Percentiles rank a stretch among this genome's conserved stretches.
Conservation (phyloP, 2,797 vertebrate genomes). For the Phataginus tricuspis region DNA sequence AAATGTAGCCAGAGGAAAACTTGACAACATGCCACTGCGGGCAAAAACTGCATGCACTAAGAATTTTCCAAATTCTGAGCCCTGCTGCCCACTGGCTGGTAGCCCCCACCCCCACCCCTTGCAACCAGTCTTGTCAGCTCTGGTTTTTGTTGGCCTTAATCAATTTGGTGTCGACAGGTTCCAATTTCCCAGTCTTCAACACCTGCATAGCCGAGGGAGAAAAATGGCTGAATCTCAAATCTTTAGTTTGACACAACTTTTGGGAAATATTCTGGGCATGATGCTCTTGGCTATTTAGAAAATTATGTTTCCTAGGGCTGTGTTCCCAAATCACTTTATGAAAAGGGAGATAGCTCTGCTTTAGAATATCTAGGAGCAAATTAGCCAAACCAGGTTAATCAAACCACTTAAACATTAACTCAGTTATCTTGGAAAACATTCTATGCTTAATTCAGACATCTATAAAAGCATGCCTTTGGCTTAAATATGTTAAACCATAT, state of each 20-base stretch:
- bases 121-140: neutral
- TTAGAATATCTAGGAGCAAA: conserved; percentile 52
- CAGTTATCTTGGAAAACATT: conserved; percentile 5
- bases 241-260: conserved; percentile 40
- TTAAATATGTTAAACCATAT: conserved; percentile 26
- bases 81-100: conserved; percentile 44
- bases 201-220: neutral
- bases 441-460: conserved; percentile 58
- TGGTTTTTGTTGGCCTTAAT: conserved; percentile 56
- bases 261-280: neutral
- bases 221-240: neutral
- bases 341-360: conserved; percentile 32
- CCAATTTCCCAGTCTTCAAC: conserved; percentile 22
- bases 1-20: conserved; percentile 10
- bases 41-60: conserved; percentile 32
- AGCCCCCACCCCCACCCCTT: neutral
- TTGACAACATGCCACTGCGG: neutral
- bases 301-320: conserved; percentile 43
- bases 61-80: conserved; percentile 48
- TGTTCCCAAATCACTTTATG: conserved; percentile 39
- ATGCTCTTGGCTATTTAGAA: conserved; percentile 58
- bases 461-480: conserved; percentile 52
- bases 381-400: conserved; percentile 66
- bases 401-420: conserved; percentile 55
- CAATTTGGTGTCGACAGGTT: conserved; percentile 12